phyloP scores from a whole-genome alignment of 2,113 vertebrate genomes.

The Mugil cephalus region DNA sequence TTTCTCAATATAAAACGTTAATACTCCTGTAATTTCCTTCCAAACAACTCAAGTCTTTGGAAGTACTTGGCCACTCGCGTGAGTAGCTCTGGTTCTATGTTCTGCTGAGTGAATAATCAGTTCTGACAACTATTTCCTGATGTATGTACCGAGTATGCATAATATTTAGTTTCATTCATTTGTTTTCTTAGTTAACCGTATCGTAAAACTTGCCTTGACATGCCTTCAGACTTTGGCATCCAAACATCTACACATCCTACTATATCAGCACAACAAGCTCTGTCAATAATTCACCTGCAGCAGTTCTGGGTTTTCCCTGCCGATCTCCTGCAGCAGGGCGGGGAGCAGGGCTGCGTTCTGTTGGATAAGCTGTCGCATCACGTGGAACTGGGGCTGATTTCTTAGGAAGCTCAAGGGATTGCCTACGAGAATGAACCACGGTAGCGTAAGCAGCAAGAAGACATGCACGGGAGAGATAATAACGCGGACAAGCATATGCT shows the following conservation, averaged over 20 bases:
- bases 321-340: conserved; percentile 94
- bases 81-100: too few relatives aligned
- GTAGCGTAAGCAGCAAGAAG: not conserved
- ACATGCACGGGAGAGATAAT: not conserved
- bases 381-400: conserved; percentile 96
- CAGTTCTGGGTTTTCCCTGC: conserved; percentile 94
- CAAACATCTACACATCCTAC: not conserved
- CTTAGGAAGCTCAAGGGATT: conserved; percentile 95
- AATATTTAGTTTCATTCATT: too few relatives aligned
- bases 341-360: conserved; percentile 95
- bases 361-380: conserved; percentile 98
- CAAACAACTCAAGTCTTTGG: too few relatives aligned
- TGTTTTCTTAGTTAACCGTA: too few relatives aligned
- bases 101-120: too few relatives aligned
- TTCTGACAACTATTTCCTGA: too few relatives aligned
- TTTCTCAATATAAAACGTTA: too few relatives aligned
- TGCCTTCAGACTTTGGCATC: not conserved
- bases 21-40: too few relatives aligned
- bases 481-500: not conserved
- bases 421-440: conserved; percentile 71
- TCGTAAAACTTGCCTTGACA: too few relatives aligned
- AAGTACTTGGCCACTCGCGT: too few relatives aligned
- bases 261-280: not conserved
- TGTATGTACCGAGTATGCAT: too few relatives aligned
- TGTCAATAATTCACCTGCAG: conserved; percentile 86